Conservation (phyloP, 1,140 invertebrate species). For the Reticulitermes speratus region DNA sequence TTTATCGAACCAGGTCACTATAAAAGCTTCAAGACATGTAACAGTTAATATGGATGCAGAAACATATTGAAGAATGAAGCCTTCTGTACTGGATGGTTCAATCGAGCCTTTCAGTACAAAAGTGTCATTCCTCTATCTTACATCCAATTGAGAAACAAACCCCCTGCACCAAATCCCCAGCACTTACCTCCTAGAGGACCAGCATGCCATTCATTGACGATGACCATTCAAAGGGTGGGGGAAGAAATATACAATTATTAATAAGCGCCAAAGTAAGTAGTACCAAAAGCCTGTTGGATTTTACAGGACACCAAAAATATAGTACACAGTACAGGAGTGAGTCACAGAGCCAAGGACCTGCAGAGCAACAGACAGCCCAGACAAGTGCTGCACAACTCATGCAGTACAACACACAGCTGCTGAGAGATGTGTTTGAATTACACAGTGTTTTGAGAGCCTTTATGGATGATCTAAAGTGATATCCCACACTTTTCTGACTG, state of each 20-base stretch:
- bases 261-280: slow-evolving; percentile 37
- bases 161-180: neutral
- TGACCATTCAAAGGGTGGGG: slow-evolving; percentile 37
- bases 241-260: slow-evolving; percentile 36
- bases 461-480: too few relatives aligned
- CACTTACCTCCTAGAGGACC: slow-evolving; percentile 53
- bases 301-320: slow-evolving; percentile 27
- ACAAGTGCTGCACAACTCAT: slow-evolving; percentile 4
- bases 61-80: neutral
- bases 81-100: neutral
- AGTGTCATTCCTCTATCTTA: neutral
- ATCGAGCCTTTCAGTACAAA: neutral
- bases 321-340: slow-evolving; percentile 13
- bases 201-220: slow-evolving; percentile 50
- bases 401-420: neutral
- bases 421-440: too few relatives aligned
- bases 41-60: too few relatives aligned
- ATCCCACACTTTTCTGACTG: too few relatives aligned
- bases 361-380: slow-evolving; percentile 12
- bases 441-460: too few relatives aligned
- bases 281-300: slow-evolving; percentile 35
- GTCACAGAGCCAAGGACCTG: neutral
- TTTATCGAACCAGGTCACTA: too few relatives aligned
- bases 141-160: neutral
- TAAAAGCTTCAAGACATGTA: too few relatives aligned